Percentiles rank a stretch among this genome's conserved stretches.
Evolutionary conservation across 2,888 invertebrate species (phyloP).

Genomic region (Polymixis flavicincta): DNA sequence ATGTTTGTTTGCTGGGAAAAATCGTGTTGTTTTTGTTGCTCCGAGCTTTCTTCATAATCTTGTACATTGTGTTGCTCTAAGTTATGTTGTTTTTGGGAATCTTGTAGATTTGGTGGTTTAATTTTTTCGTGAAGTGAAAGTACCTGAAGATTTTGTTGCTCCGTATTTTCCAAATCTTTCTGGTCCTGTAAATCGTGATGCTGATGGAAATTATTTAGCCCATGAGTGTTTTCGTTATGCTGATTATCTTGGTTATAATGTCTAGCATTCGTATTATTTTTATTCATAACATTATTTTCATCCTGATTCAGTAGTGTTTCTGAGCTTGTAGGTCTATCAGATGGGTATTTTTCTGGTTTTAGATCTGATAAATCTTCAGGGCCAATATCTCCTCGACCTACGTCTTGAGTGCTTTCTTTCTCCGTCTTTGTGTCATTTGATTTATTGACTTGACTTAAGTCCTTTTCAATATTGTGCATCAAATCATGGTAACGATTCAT

Average conservation of each 20-base stretch:
- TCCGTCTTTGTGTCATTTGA: conserved; percentile 21
- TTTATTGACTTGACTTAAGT: conserved; percentile 16
- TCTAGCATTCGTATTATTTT: conserved; percentile 29
- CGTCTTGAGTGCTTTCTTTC: conserved; percentile 55
- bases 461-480: conserved; percentile 11
- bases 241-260: conserved; percentile 4
- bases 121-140: conserved; percentile 13
- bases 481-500: conserved; percentile 28
- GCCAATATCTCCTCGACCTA: conserved; percentile 73
- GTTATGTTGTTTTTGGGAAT: conserved; percentile 34
- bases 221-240: conserved; percentile 4
- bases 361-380: conserved; percentile 61
- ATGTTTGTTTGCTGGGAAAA: conserved; percentile 45
- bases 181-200: conserved; percentile 21
- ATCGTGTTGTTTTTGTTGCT: conserved; percentile 31
- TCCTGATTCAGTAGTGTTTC: conserved; percentile 50
- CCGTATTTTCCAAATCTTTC: conserved; percentile 3
- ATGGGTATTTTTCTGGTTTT: conserved; percentile 26
- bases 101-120: conserved; percentile 30
- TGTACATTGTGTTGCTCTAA: conserved; percentile 34
- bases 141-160: conserved; percentile 34
- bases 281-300: conserved; percentile 12
- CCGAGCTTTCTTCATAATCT: conserved; percentile 3
- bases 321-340: conserved; percentile 4
- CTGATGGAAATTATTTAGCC: conserved; percentile 14